Base-by-base conservation (phyloP, 2,113 vertebrate species). In the Ammospiza caudacuta region DNA sequence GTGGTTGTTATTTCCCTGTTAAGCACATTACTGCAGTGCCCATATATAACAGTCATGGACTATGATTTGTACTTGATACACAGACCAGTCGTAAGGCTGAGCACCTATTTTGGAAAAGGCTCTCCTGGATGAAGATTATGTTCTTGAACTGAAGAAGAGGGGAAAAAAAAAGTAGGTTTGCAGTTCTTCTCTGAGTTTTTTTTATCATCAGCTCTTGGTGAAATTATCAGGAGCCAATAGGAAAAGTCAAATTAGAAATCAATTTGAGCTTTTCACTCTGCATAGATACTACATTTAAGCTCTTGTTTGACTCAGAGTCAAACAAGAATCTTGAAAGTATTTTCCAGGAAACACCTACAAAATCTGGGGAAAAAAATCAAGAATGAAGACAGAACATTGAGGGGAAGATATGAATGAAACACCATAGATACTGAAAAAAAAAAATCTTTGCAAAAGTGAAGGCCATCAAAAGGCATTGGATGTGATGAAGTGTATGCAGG, bases 191-290 rank as follows among this genome's bases (percentile, higher is more conserved):
- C 72, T 29, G 68, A 61, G 29, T 86, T 90, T 91, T 44, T 75
- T 91, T 84, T 87, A 83, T 89, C 61, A 31, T 67, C 46, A 63
- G 37, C 47, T 94, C 77, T 93, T 46, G 74, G 73, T 97, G 83
- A 83, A 73, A 93, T 97, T 98, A 96, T 93, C 90, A 79, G 96
- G 61, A 89, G 12, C 29, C 43, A 57, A 87, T 57, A 90, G 57
- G 57, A 92, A 78, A 82, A 94, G 64, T 52, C 47, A 61, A 96
- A 92, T 90, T 68, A 89, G 39, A 84, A 97, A 95, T 83, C 81
- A 96, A 83, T 96, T 94, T 83, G 76, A 95, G 84, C 76, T 94
- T 96, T 94, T 87, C 79, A 92, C 81, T 96, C 76, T 86, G 37
- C 31, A 62, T 41, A 90, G 55, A 64, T 93, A 69, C 49, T 62